Conservation (phyloP, 2,797 vertebrate genomes). For the Falco concolor region DNA sequence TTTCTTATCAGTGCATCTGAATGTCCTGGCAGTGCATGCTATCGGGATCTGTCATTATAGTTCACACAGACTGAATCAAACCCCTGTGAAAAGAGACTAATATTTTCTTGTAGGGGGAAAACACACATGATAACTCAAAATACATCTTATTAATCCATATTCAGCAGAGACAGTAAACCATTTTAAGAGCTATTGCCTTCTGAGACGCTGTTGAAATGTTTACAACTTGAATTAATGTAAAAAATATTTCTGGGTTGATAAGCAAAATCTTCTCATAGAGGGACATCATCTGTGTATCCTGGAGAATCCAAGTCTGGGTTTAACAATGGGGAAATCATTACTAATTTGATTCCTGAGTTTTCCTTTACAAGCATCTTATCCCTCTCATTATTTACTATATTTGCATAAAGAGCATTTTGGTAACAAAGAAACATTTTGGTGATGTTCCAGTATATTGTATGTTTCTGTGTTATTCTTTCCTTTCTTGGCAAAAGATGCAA, state of each 20-base stretch:
- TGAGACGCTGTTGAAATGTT: background rate
- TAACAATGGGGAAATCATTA: background rate
- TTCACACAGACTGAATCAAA: background rate
- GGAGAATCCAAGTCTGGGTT: background rate
- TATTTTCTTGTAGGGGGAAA: background rate
- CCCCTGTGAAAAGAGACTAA: background rate
- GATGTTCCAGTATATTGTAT: background rate
- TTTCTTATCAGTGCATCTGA: background rate
- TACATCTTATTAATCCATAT: background rate
- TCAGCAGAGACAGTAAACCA: background rate
- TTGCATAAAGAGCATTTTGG: background rate
- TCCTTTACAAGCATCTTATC: background rate
- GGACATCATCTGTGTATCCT: background rate
- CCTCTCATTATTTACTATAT: background rate
- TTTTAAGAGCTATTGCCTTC: background rate
- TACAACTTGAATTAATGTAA: background rate
- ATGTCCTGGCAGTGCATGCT: background rate
- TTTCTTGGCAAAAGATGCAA: background rate
- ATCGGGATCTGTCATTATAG: background rate
- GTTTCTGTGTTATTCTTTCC: background rate
- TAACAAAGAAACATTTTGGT: background rate
- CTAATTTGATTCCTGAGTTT: background rate
- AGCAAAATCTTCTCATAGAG: background rate
- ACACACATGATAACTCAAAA: background rate
- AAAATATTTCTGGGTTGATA: background rate